A percentile compares a stretch with the other conserved stretches of the same genome.
Conservation (phyloP, 2,888 invertebrate genomes). For the Latrodectus elegans region DNA sequence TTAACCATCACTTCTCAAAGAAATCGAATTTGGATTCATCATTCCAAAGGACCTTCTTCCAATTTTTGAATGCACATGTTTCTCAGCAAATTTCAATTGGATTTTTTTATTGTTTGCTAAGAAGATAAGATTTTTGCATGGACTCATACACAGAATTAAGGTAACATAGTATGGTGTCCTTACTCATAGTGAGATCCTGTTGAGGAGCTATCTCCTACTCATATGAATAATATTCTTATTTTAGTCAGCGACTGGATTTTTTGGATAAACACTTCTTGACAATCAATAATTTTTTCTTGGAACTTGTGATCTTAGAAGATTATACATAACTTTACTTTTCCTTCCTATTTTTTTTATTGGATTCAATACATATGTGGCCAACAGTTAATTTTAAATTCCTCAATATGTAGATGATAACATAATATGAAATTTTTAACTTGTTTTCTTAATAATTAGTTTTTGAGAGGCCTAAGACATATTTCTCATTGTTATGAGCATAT, state of each 20-base stretch:
- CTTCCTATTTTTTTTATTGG: background rate
- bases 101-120: background rate
- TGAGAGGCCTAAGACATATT: too few species aligned
- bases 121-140: background rate
- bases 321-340: background rate
- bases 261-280: background rate
- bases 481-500: too few species aligned
- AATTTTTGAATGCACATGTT: background rate
- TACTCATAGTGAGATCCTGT: background rate
- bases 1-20: background rate
- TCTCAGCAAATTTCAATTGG: constrained; percentile 77
- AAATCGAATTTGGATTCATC: constrained; percentile 11
- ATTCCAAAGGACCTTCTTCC: background rate
- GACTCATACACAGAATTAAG: background rate
- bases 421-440: background rate
- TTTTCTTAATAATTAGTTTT: background rate
- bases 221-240: background rate
- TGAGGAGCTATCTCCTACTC: background rate
- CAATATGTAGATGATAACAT: background rate
- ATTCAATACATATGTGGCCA: background rate
- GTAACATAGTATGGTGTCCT: background rate
- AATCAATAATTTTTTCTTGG: background rate
- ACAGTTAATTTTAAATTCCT: background rate
- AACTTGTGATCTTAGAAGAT: background rate
- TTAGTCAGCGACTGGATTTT: background rate